Evolutionary conservation across 2,797 vertebrate genomes (phyloP), one percentile per base, ranked within the genome.

Genomic region (Petrocephalus schoutedeni): DNA sequence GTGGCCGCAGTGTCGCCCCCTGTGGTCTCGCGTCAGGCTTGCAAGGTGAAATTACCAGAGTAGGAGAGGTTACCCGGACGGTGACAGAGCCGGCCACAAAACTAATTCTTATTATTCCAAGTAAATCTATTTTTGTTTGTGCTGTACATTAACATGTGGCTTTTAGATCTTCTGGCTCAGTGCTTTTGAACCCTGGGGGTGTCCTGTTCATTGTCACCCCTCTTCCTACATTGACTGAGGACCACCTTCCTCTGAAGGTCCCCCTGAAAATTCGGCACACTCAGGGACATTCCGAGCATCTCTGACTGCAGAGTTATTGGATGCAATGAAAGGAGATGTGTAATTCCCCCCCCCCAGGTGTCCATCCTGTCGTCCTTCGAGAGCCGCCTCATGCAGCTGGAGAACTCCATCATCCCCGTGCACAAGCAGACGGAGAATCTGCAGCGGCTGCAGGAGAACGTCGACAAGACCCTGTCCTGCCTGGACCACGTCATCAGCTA

Each of bases 351-450:
- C 85, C 56, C 45, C 88, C 84, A 99, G 98, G 98, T 99, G 85
- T 97, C 98, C 88, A 99, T 99, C 92, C 94, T 99, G 90, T 99
- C 98, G 0, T 99, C 98, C 2, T 99, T 99, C 32, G 98, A 99
- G 94, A 98, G 98, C 41, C 98, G 98, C 0, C 95, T 99, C 71
- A 98, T 99, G 98, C 98, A 97, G 93, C 94, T 99, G 94, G 98
- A 99, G 93, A 99, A 99, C 92, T 98, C 98, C 67, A 99, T 99
- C 94, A 99, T 99, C 93, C 98, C 98, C 0, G 98, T 99, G 2
- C 98, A 99, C 91, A 99, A 99, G 57, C 98, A 99, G 93, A 99
- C 98, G 0, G 98, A 99, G 95, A 99, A 98, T 88, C 95, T 99
- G 90, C 98, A 99, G 93, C 96, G 98, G 12, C 95, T 99, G 88